Conservation (phyloP, 2,888 invertebrate genomes). For the Alentia gelatinosa region DNA sequence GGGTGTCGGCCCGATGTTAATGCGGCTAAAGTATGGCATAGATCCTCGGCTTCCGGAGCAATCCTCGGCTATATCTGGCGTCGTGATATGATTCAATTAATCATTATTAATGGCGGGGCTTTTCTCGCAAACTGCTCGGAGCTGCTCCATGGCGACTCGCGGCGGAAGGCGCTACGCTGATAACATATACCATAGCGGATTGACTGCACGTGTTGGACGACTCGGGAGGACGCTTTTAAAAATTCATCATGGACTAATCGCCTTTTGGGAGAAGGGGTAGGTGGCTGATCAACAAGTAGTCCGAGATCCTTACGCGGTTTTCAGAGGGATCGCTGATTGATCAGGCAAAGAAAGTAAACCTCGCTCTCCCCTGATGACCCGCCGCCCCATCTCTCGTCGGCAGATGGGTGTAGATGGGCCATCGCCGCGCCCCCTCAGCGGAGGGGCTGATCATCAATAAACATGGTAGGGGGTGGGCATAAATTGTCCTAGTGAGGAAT, state of each 20-base stretch:
- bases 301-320: not conserved
- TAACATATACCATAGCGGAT: no score
- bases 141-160: not conserved
- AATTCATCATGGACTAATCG: no score
- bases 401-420: not conserved
- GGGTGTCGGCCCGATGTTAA: not conserved
- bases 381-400: not conserved
- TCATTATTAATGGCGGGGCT: constrained; percentile 7
- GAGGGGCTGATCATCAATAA: constrained; percentile 2
- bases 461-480: constrained; percentile 1
- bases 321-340: not conserved
- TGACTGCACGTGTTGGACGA: no score
- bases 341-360: not conserved
- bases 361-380: not conserved
- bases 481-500: constrained; percentile 7
- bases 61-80: not conserved
- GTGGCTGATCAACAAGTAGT: not conserved
- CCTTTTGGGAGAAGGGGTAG: no score
- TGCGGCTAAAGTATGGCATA: constrained; percentile 12
- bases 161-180: not conserved
- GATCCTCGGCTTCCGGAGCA: not conserved
- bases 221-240: no score
- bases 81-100: not conserved
- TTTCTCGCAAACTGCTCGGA: not conserved
- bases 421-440: not conserved